Evolutionary conservation across 2,888 invertebrate species (phyloP).

Genomic region (Mantis religiosa): DNA sequence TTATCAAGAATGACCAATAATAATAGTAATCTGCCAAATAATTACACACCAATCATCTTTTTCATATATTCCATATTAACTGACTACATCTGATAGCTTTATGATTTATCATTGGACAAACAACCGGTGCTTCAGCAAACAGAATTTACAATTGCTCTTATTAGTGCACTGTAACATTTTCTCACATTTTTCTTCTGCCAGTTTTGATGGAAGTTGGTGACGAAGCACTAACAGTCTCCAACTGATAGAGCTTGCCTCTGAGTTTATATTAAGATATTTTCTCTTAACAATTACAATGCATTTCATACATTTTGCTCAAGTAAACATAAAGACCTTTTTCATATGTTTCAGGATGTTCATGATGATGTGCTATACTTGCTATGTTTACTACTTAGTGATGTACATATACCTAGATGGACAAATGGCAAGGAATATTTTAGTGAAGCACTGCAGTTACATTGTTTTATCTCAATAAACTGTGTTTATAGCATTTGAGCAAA

Average conservation of each 20-base stretch:
- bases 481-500: background rate
- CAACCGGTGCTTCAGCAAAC: too few relatives aligned
- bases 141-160: too few relatives aligned
- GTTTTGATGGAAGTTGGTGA: background rate
- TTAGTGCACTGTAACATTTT: too few relatives aligned
- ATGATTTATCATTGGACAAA: too few relatives aligned
- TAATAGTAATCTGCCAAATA: too few relatives aligned
- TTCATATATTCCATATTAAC: too few relatives aligned
- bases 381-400: background rate
- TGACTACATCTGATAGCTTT: too few relatives aligned
- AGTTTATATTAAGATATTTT: background rate
- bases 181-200: background rate
- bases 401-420: background rate
- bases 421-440: background rate
- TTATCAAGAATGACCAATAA: too few relatives aligned
- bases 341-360: background rate
- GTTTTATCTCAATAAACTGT: background rate
- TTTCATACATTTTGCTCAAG: background rate
- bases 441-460: background rate
- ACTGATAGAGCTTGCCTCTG: background rate
- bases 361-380: background rate
- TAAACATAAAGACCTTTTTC: background rate
- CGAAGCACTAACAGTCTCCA: background rate
- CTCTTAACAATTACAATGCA: too few relatives aligned
- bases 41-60: too few relatives aligned